phyloP scores from a whole-genome alignment of 2,888 invertebrate species.

The Lampropteryx suffumata region DNA sequence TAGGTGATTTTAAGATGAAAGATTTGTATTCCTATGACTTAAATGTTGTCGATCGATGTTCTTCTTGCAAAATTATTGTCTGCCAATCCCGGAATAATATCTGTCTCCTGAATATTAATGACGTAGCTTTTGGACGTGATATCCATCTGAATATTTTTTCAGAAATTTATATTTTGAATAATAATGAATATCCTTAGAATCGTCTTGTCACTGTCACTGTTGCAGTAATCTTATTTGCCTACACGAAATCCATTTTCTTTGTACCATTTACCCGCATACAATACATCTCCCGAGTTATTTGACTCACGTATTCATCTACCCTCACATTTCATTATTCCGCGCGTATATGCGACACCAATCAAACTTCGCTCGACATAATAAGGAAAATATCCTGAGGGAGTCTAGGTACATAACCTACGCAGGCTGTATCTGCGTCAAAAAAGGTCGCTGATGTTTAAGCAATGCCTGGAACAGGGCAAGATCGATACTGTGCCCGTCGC shows the following conservation, averaged over 20 bases:
- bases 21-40: no score
- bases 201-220: conserved; percentile 24
- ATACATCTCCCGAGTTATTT: conserved; percentile 48
- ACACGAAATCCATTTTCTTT: conserved; percentile 33
- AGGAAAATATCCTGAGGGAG: conserved; percentile 34
- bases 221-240: conserved; percentile 29
- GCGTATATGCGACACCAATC: conserved; percentile 39
- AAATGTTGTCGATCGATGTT: no score
- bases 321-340: conserved; percentile 38
- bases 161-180: neutral
- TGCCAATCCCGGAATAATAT: no score
- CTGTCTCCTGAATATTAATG: conserved; percentile 51
- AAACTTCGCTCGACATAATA: conserved; percentile 33
- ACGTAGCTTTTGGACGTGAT: conserved; percentile 51
- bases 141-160: conserved; percentile 38
- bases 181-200: conserved; percentile 16
- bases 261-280: conserved; percentile 44
- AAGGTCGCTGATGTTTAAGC: conserved; percentile 56
- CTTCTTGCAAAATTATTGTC: no score
- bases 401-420: conserved; percentile 27
- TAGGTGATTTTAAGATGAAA: no score
- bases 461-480: conserved; percentile 66
- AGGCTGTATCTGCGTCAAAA: conserved; percentile 49
- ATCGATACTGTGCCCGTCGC: conserved; percentile 71
- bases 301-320: conserved; percentile 47